Base-by-base conservation (phyloP, 2,797 vertebrate species). In the Malurus splendens region DNA sequence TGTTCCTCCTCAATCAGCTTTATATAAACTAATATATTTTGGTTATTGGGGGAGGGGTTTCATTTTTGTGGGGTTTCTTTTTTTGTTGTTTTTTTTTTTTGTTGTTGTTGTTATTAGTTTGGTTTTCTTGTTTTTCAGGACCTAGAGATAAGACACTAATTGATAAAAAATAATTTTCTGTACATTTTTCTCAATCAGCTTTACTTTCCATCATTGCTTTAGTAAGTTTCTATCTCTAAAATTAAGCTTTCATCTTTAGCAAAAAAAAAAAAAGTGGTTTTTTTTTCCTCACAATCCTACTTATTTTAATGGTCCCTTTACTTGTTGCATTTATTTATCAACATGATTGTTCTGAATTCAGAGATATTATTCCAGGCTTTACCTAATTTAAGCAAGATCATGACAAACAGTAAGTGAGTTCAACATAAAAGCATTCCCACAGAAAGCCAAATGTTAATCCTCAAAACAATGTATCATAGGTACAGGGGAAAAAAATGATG, bases 261-360 rank as follows among this genome's bases (percentile, higher is more conserved):
- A 5, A 75, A 30, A 72, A 18, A 1, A 54, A 73, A 56, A 33
- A 7, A 18, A 3, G 1, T 48, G 13, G 13, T 0, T 0, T 2
- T 32, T 39, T 61, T 56, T 17, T 1, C 14, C 22, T 65, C 22
- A 39, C 6, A 23, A 9, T 18, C 6, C 6, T 36, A 19, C 30
- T 45, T 52, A 36, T 51, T 57, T 55, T 41, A 73, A 70, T 2
- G 5, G 3, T 39, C 6, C 3, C 22, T 72, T 42, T 65, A 72
- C 8, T 48, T 73, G 70, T n/a, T 70, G 5, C 2, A 27, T 9
- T 22, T 84, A 62, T 55, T 16, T 59, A 70, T 38, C 18, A 62
- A 48, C 7, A 22, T 18, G 67, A 48, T 17, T 27, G 7, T 60
- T 77, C 18, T 47, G 17, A 82, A 61, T 42, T 87, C 19, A 28